Conservation (phyloP, 2,888 invertebrate species). For the Cynaeus angustus region DNA sequence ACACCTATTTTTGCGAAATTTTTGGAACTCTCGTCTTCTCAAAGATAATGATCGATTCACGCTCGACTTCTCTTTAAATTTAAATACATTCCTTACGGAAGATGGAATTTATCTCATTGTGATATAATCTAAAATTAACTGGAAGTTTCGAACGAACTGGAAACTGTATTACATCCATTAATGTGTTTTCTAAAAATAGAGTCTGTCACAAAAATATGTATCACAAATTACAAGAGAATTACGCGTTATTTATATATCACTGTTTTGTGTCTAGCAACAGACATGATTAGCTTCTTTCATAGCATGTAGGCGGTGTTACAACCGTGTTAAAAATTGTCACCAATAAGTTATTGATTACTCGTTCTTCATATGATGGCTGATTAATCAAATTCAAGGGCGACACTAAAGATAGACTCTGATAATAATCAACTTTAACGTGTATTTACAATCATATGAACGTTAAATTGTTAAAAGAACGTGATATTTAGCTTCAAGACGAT, state of each 20-base stretch:
- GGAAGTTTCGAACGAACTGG: slow-evolving; percentile 11
- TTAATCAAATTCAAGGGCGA: slow-evolving; percentile 21
- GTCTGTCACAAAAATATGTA: neutral
- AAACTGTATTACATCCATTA: slow-evolving; percentile 5
- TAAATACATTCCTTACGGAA: slow-evolving; percentile 19
- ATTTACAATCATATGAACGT: too few species aligned
- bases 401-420: slow-evolving; percentile 21
- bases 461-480: too few species aligned
- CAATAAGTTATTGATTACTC: slow-evolving; percentile 32
- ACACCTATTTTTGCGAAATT: too few species aligned
- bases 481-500: too few species aligned
- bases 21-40: neutral
- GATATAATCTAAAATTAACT: slow-evolving; percentile 41
- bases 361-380: slow-evolving; percentile 27
- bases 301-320: slow-evolving; percentile 6
- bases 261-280: too few species aligned
- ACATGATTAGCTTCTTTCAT: neutral
- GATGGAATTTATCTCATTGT: slow-evolving; percentile 22
- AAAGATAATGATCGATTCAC: slow-evolving; percentile 35
- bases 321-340: slow-evolving; percentile 15
- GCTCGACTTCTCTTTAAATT: slow-evolving; percentile 24
- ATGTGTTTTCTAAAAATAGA: slow-evolving; percentile 25
- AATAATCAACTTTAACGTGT: neutral
- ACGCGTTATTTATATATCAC: too few species aligned
- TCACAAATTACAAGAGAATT: too few species aligned